A percentile compares a stretch with the other conserved stretches of the same genome.
Conservation (phyloP, 2,888 invertebrate species). For the Leptothorax acervorum region DNA sequence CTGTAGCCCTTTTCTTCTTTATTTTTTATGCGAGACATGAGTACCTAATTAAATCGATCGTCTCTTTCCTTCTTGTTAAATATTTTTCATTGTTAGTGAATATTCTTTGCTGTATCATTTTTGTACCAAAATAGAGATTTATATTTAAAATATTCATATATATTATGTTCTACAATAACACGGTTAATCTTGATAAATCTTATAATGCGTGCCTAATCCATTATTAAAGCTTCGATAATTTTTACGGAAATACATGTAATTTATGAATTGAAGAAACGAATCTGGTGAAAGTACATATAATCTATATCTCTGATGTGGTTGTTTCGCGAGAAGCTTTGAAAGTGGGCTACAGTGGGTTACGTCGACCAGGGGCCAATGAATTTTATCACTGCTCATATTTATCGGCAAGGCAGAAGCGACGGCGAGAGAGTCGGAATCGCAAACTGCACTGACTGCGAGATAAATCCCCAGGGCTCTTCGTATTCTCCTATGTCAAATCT, state of each 20-base stretch:
- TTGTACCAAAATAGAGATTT: background rate
- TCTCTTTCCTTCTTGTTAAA: background rate
- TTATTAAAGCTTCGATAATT: background rate
- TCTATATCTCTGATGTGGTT: conserved; percentile 1
- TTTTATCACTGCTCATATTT: conserved; percentile 77
- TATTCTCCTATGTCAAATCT: conserved; percentile 70
- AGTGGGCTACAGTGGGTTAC: background rate
- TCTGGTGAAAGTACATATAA: conserved; percentile 1
- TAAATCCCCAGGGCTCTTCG: conserved; percentile 60
- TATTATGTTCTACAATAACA: background rate
- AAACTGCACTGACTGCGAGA: conserved; percentile 63
- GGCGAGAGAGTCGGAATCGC: conserved; percentile 51
- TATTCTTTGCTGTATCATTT: background rate
- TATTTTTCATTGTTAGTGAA: background rate
- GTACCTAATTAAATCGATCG: conserved; percentile 2
- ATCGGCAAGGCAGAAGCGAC: conserved; percentile 58
- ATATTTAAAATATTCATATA: background rate
- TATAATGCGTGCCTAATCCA: background rate
- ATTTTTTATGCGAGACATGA: conserved; percentile 24
- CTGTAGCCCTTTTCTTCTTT: conserved; percentile 33
- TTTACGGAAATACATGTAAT: background rate
- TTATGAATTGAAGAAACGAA: background rate
- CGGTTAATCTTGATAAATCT: background rate
- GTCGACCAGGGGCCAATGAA: conserved; percentile 72
- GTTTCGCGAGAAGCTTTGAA: background rate